Evolutionary conservation across 2,113 vertebrate genomes (phyloP).

Genomic region (Pao palembangensis): DNA sequence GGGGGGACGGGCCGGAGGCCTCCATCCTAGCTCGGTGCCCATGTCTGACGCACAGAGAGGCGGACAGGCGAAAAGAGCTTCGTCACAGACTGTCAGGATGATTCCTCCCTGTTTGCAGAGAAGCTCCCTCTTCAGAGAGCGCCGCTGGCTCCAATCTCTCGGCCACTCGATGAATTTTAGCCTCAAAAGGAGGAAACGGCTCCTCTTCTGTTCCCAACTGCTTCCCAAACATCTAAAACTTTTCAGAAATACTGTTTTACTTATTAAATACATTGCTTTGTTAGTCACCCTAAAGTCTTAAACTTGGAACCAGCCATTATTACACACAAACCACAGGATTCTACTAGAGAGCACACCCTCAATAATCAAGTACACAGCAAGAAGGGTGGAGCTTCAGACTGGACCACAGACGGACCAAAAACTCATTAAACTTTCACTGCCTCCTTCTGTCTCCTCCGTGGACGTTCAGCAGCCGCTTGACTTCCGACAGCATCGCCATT

Average conservation of each 20-base stretch:
- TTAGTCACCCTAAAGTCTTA: too few species aligned
- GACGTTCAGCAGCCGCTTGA: constrained; percentile 51
- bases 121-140: constrained; percentile 40
- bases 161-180: constrained; percentile 28
- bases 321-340: constrained; percentile 9
- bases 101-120: constrained; percentile 46
- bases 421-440: constrained; percentile 61
- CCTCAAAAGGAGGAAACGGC: constrained; percentile 25
- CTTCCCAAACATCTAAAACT: neutral
- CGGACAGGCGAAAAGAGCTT: constrained; percentile 60
- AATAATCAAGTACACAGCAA: constrained; percentile 11
- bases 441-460: constrained; percentile 29
- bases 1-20: constrained; percentile 24
- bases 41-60: constrained; percentile 50
- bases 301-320: constrained; percentile 5
- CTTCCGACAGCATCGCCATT: constrained; percentile 1
- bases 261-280: too few species aligned
- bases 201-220: constrained; percentile 9
- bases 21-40: constrained; percentile 18
- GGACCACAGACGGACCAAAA: constrained; percentile 34
- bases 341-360: constrained; percentile 9
- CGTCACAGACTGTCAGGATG: constrained; percentile 64
- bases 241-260: too few species aligned
- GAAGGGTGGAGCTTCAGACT: constrained; percentile 35
- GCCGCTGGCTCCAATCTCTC: constrained; percentile 20